Evolutionary conservation across 2,113 vertebrate species (phyloP).

Genomic region (Diadophis punctatus): DNA sequence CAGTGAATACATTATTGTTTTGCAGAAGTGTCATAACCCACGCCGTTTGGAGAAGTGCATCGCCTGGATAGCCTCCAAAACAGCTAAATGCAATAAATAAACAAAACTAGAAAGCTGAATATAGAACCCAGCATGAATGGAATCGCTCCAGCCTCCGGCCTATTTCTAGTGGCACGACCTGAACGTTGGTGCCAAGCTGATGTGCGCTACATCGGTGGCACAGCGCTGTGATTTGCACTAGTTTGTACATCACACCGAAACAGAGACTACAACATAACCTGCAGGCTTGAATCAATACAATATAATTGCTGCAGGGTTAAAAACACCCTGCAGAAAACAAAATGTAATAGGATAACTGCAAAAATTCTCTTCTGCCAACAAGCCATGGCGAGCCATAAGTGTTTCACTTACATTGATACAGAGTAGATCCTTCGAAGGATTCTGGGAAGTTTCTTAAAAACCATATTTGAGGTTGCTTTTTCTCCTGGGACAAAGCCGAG

Average conservation of each 20-base stretch:
- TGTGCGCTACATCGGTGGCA: neutral
- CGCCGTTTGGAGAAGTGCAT: neutral
- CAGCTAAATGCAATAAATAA: neutral
- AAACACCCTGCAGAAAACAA: neutral
- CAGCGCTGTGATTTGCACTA: neutral
- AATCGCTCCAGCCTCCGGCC: neutral
- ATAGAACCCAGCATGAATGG: neutral
- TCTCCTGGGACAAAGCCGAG: conserved; percentile 45
- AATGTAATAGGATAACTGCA: neutral
- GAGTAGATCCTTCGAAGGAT: neutral
- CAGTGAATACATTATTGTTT: neutral
- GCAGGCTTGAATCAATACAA: neutral
- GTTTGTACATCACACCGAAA: neutral
- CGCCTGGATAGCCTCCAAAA: neutral
- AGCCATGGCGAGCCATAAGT: neutral
- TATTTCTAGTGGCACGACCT: neutral
- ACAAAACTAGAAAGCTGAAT: neutral
- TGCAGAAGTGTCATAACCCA: too few species aligned
- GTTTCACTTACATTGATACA: neutral
- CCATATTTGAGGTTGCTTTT: conserved; percentile 38
- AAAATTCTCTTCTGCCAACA: neutral
- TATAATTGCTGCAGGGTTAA: conserved; percentile 17
- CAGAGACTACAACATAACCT: neutral
- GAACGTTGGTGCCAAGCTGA: neutral
- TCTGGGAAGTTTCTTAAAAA: conserved; percentile 49